phyloP scores from a whole-genome alignment of 2,113 vertebrate genomes.

The Recurvirostra avosetta region DNA sequence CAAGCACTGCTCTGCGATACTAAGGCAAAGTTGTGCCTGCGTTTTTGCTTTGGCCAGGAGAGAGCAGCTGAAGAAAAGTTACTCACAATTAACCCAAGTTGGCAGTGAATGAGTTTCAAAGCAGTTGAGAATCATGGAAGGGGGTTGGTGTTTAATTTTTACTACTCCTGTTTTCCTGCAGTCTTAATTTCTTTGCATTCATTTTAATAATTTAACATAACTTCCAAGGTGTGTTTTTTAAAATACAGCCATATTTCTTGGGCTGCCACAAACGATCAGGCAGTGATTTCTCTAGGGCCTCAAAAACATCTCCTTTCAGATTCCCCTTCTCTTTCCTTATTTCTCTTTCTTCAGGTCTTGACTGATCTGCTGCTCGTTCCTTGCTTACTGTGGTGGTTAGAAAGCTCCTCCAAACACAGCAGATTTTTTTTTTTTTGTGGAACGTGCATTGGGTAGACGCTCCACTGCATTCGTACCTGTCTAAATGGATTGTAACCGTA shows the following conservation, averaged over 20 bases:
- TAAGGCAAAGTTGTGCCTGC: not conserved
- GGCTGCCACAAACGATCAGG: not conserved
- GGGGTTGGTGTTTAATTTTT: not conserved
- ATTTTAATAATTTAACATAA: not conserved
- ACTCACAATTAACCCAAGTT: not conserved
- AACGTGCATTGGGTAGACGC: accelerated
- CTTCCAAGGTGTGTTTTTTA: not conserved
- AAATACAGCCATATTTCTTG: not conserved
- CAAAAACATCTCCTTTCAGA: not conserved
- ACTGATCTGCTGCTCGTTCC: not conserved
- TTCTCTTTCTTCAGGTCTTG: not conserved
- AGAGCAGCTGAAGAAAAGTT: not conserved
- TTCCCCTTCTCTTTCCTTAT: not conserved
- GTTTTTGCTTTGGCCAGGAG: not conserved
- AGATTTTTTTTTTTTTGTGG: too few relatives aligned
- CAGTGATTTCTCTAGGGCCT: not conserved
- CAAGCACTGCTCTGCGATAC: not conserved
- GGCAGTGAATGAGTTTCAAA: not conserved
- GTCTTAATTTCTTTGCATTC: not conserved
- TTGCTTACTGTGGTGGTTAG: not conserved
- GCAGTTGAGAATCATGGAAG: not conserved
- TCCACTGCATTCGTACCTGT: not conserved
- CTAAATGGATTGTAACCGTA: not conserved
- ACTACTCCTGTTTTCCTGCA: not conserved
- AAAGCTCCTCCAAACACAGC: not conserved